Conservation (phyloP, 2,797 vertebrate genomes). For the Neosilurus mollespiculum region DNA sequence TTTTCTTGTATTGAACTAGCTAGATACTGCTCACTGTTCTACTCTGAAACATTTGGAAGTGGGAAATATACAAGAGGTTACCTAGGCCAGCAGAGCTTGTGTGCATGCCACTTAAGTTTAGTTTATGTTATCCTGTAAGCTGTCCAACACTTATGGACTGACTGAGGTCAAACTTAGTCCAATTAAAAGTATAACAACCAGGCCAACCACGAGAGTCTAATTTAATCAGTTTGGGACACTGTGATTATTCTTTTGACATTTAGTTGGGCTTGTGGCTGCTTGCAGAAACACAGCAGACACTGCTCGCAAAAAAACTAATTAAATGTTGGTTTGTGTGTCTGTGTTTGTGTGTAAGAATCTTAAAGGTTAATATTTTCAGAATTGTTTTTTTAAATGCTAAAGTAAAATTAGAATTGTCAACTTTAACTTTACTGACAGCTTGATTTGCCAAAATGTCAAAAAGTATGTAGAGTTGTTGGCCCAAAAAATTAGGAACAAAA, state of each 20-base stretch:
- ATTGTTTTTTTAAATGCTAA: neutral
- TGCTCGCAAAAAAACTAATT: neutral
- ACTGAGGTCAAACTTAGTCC: neutral
- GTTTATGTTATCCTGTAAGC: neutral
- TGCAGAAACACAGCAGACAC: neutral
- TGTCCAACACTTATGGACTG: neutral
- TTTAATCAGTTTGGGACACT: constrained; percentile 18
- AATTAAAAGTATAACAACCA: constrained; percentile 13
- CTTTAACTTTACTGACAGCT: neutral
- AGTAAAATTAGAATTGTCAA: neutral
- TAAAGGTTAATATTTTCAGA: neutral
- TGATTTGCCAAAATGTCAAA: neutral
- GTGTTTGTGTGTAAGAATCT: neutral
- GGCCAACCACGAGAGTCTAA: neutral
- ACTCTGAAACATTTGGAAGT: no score
- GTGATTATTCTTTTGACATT: constrained; percentile 13
- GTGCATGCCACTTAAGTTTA: no score
- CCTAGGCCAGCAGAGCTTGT: no score
- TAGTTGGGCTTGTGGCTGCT: neutral
- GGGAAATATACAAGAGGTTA: no score
- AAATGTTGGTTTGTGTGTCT: neutral
- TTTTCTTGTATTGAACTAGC: no score
- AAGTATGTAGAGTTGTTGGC: neutral
- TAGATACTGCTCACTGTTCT: no score
- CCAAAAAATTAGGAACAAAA: neutral